A percentile compares a stretch with the other conserved stretches of the same genome.
Evolutionary conservation across 2,797 vertebrate genomes (phyloP).

Genomic region (Trachurus trachurus): DNA sequence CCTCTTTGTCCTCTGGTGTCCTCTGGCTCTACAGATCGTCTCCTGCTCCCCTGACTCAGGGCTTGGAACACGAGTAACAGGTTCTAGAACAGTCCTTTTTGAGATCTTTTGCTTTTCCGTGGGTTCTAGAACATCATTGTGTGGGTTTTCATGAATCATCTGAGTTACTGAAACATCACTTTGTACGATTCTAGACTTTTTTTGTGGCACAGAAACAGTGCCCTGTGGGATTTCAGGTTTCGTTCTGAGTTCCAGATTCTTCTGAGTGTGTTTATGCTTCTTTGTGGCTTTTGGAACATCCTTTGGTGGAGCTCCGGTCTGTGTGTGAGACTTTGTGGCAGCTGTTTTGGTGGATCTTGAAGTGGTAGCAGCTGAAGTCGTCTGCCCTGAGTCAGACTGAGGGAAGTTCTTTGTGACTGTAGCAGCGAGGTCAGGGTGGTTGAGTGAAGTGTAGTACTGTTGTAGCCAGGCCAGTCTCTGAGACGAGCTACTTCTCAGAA

Average conservation of each 20-base stretch:
- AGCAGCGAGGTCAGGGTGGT: slow-evolving; percentile 82
- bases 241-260: slow-evolving; percentile 40
- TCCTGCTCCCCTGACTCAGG: slow-evolving; percentile 67
- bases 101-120: slow-evolving; percentile 63
- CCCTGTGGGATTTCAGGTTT: slow-evolving; percentile 37
- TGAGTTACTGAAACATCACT: slow-evolving; percentile 35
- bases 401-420: slow-evolving; percentile 79
- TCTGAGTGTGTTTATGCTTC: slow-evolving; percentile 37
- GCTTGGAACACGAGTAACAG: slow-evolving; percentile 50
- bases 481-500: slow-evolving; percentile 86
- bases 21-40: slow-evolving; percentile 59
- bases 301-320: slow-evolving; percentile 40
- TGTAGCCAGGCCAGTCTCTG: slow-evolving; percentile 87
- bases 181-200: slow-evolving; percentile 42
- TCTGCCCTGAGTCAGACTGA: slow-evolving; percentile 53
- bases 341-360: slow-evolving; percentile 48
- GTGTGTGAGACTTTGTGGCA: slow-evolving; percentile 23
- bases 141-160: slow-evolving; percentile 31
- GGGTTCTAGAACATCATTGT: slow-evolving; percentile 31
- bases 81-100: slow-evolving; percentile 51
- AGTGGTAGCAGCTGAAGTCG: slow-evolving; percentile 21
- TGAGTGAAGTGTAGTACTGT: slow-evolving; percentile 87
- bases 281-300: slow-evolving; percentile 51
- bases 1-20: slow-evolving; percentile 74
- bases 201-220: slow-evolving; percentile 44